Percentiles rank a stretch among this genome's conserved stretches.
phyloP scores from a whole-genome alignment of 2,888 invertebrate species.

The Gnatocerus cornutus region DNA sequence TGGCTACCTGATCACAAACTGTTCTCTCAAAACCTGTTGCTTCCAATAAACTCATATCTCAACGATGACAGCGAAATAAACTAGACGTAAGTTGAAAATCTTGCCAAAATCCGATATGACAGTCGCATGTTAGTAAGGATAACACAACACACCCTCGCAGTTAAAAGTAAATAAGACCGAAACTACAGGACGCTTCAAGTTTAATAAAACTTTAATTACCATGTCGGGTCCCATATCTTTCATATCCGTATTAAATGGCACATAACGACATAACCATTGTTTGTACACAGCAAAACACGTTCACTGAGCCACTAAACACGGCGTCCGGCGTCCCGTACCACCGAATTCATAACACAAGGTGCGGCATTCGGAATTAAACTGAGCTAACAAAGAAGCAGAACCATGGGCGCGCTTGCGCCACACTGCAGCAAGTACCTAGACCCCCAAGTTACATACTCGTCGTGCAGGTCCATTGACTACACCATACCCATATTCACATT shows the following conservation, averaged over 20 bases:
- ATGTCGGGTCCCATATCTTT: slow-evolving; percentile 88
- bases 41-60: slow-evolving; percentile 54
- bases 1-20: slow-evolving; percentile 77
- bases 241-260: slow-evolving; percentile 73
- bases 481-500: neutral
- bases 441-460: slow-evolving; percentile 35
- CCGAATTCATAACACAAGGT: slow-evolving; percentile 61
- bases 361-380: slow-evolving; percentile 67
- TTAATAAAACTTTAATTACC: slow-evolving; percentile 72
- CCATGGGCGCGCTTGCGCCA: slow-evolving; percentile 64
- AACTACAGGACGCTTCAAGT: slow-evolving; percentile 13
- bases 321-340: slow-evolving; percentile 70
- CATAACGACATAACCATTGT: slow-evolving; percentile 55
- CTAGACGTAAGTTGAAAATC: slow-evolving; percentile 32
- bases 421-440: slow-evolving; percentile 50
- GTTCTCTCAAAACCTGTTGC: slow-evolving; percentile 75
- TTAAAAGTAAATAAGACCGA: slow-evolving; percentile 17
- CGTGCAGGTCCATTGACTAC: slow-evolving; percentile 20
- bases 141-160: slow-evolving; percentile 16
- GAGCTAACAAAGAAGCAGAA: slow-evolving; percentile 61
- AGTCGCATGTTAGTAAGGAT: neutral
- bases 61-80: slow-evolving; percentile 27
- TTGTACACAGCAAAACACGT: slow-evolving; percentile 52
- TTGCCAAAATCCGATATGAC: slow-evolving; percentile 21
- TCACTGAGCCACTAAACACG: slow-evolving; percentile 59